A percentile compares a stretch with the other conserved stretches of the same genome.
phyloP scores from a whole-genome alignment of 1,140 invertebrate genomes.

The Ruditapes philippinarum region DNA sequence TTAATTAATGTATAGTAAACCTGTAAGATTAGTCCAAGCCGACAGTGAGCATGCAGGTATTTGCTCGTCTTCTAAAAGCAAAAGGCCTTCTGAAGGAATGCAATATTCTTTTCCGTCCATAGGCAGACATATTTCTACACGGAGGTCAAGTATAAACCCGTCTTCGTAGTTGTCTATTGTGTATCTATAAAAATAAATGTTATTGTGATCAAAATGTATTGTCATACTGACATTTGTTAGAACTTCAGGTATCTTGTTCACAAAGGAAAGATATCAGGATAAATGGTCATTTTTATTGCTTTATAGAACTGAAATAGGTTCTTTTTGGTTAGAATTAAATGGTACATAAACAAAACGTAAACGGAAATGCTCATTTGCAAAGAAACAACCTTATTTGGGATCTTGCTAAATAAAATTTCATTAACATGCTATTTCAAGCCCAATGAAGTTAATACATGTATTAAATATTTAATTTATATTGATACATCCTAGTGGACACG shows the following conservation, averaged over 20 bases:
- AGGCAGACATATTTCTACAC: constrained; percentile 73
- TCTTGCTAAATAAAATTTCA: no score
- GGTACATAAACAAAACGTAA: no score
- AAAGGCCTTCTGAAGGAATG: constrained; percentile 70
- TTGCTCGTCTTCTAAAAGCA: constrained; percentile 67
- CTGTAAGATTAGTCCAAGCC: constrained; percentile 48
- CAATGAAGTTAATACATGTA: no score
- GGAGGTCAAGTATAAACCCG: constrained; percentile 69
- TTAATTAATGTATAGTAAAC: no score
- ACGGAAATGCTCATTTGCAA: no score
- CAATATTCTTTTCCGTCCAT: constrained; percentile 70
- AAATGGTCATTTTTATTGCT: background rate
- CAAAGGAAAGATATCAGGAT: background rate
- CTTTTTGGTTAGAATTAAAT: no score
- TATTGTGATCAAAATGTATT: background rate
- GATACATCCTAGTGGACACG: no score
- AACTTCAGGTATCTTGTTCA: background rate
- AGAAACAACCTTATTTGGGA: no score
- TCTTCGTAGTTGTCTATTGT: constrained; percentile 35
- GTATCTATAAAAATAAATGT: constrained; percentile 15
- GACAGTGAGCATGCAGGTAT: constrained; percentile 65
- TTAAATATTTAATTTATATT: no score
- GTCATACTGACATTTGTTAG: background rate
- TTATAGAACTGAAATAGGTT: no score
- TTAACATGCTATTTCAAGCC: no score